Evolutionary conservation across 2,797 vertebrate species (phyloP).

Genomic region (Sebastes oblongus): DNA sequence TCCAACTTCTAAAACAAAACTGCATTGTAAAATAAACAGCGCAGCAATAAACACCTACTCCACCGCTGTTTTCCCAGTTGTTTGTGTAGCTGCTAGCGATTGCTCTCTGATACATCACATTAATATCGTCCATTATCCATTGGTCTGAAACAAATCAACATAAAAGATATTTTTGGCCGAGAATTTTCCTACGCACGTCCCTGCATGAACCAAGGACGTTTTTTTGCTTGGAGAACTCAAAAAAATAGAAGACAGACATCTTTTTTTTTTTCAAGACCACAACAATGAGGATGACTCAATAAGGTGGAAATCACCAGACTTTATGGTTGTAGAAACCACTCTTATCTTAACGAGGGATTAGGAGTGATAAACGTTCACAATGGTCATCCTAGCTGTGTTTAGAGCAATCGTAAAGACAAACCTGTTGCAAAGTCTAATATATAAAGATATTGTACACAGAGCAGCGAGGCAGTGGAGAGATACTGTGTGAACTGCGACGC

Average conservation of each 20-base stretch:
- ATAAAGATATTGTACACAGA: conserved; percentile 6
- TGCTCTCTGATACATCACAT: conserved; percentile 40
- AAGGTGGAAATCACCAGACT: conserved; percentile 42
- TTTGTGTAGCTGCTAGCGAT: conserved; percentile 62
- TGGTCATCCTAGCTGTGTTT: neutral
- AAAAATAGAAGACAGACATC: neutral
- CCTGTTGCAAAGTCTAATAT: conserved; percentile 39
- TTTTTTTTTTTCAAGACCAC: neutral
- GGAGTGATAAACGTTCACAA: conserved; percentile 37
- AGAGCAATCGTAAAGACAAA: conserved; percentile 32
- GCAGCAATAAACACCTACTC: conserved; percentile 59
- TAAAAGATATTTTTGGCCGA: conserved; percentile 20
- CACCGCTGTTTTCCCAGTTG: conserved; percentile 19
- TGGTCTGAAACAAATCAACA: conserved; percentile 53
- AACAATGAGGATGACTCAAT: conserved; percentile 13
- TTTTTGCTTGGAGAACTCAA: neutral
- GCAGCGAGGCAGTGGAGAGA: conserved; percentile 22
- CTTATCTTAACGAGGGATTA: conserved; percentile 73
- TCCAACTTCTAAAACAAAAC: conserved; percentile 50
- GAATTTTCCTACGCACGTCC: conserved; percentile 4
- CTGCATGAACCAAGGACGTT: conserved; percentile 7
- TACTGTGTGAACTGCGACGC: conserved; percentile 31
- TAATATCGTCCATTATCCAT: conserved; percentile 56
- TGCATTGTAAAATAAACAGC: conserved; percentile 51
- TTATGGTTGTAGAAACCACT: conserved; percentile 49